phyloP scores from a whole-genome alignment of 2,888 invertebrate genomes.

The Conomelus anceps region DNA sequence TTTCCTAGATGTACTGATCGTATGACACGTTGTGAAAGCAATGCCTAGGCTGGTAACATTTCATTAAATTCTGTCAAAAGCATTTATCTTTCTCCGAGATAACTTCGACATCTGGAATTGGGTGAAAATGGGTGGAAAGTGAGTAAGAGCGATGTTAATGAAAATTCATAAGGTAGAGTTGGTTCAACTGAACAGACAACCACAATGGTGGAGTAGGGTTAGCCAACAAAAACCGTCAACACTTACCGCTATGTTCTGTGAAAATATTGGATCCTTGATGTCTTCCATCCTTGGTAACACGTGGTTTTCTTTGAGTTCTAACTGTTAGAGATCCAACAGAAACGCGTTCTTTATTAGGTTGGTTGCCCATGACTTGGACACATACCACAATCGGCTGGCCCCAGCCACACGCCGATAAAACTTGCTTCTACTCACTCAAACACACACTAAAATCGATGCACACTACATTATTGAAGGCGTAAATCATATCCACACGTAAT shows the following conservation, averaged over 20 bases:
- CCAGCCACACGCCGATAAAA: conserved; percentile 28
- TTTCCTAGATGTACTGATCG: background rate
- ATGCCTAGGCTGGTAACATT: too few species aligned
- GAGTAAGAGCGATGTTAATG: background rate
- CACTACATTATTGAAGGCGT: conserved; percentile 10
- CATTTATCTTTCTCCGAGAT: background rate
- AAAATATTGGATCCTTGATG: conserved; percentile 85
- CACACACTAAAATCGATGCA: background rate
- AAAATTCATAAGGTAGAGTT: background rate
- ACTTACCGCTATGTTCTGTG: conserved; percentile 89
- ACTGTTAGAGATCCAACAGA: conserved; percentile 53
- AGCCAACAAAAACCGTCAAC: background rate
- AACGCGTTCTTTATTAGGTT: conserved; percentile 86
- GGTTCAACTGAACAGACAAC: background rate
- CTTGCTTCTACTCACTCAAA: conserved; percentile 16
- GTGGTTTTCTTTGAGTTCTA: conserved; percentile 45
- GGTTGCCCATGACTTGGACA: conserved; percentile 73
- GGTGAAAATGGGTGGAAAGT: background rate
- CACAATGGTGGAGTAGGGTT: background rate
- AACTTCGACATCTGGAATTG: background rate
- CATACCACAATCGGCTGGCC: conserved; percentile 37
- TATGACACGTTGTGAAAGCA: background rate
- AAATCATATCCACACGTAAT: background rate
- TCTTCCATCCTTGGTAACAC: conserved; percentile 76
- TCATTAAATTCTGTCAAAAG: background rate